Conservation (phyloP, 1,140 invertebrate genomes). For the Pachypsylla venusta region DNA sequence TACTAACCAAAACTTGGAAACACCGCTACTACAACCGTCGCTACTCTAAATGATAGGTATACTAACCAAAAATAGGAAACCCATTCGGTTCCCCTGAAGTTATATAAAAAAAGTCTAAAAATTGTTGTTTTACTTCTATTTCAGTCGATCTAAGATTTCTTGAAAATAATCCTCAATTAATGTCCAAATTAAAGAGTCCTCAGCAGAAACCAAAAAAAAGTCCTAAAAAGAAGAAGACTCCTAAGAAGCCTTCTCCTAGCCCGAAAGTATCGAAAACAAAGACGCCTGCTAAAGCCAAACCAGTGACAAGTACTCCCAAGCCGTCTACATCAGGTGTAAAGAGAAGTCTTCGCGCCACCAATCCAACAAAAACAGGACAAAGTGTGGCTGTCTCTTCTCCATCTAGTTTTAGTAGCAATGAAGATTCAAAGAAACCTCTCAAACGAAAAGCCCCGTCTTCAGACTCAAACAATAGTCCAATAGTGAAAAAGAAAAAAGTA, state of each 20-base stretch:
- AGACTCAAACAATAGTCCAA: too few relatives aligned
- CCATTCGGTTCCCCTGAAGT: not conserved
- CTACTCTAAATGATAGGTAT: not conserved
- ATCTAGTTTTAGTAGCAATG: too few relatives aligned
- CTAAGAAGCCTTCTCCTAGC: constrained; percentile 8
- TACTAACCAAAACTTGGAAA: too few relatives aligned
- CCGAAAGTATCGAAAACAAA: not conserved
- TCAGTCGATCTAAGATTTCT: constrained; percentile 63
- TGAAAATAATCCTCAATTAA: constrained; percentile 57
- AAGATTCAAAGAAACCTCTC: too few relatives aligned
- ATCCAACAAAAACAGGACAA: too few relatives aligned
- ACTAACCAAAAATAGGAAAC: not conserved
- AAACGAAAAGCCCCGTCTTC: too few relatives aligned
- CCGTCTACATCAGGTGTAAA: not conserved
- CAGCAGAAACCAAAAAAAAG: constrained; percentile 41
- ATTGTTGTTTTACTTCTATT: constrained; percentile 26
- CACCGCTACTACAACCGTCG: not conserved
- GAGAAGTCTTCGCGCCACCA: too few relatives aligned
- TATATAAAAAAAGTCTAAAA: not conserved
- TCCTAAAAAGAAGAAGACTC: constrained; percentile 4
- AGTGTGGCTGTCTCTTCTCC: too few relatives aligned
- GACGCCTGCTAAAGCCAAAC: not conserved
- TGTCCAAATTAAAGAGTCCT: too few relatives aligned
- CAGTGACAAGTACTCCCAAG: not conserved
- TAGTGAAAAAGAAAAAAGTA: constrained; percentile 1